Base-by-base conservation (phyloP, 23 tunicate genomes). In the Halocynthia aurantium region DNA sequence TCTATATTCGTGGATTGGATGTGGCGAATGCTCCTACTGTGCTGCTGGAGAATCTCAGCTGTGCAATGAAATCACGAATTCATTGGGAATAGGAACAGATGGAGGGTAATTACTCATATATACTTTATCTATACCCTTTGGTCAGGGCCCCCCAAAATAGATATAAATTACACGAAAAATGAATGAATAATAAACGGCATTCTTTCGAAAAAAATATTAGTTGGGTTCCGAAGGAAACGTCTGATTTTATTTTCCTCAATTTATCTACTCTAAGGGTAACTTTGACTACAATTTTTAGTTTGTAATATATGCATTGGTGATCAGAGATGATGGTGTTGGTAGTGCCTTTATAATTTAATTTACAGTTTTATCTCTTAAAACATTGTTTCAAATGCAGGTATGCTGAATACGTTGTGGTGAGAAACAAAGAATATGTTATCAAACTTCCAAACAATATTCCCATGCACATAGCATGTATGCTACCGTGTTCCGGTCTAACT, bases 1-100 rank as follows among this genome's bases (percentile, higher is more conserved):
- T 70, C 72, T 87, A 10, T 87, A 83, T 51, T 87, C 93, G 10
- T 87, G 93, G 93, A 60, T 82, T 71, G 79, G 83, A n/a, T 87
- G 93, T 61, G 87, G 66, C 17, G 61, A 82, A 7, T 87, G 93
- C 49, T 67, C 80, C 15, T 87, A 78, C 40, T 87, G 93, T 51
- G 52, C 7, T 6, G 53, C 21, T 7, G 87, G 69, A 31, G 44
- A 31, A 31, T 31, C 44, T 31, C 44, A 31, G 44, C 44, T 31
- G 44, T 31, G 44, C 44, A 31, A 31, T 0, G 4, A 31, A 31
- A 31, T 31, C 44, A 31, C 44, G 44, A 4, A 31, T 31, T 31
- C 44, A 31, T 4, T 31, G 44, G 44, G 44, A 31, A 4, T 31
- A 31, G 44, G 70, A 10, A 40, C 70, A 20, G 31, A 10, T 10